phyloP scores from a whole-genome alignment of 2,797 vertebrate species.

The Hylomyscus alleni region DNA sequence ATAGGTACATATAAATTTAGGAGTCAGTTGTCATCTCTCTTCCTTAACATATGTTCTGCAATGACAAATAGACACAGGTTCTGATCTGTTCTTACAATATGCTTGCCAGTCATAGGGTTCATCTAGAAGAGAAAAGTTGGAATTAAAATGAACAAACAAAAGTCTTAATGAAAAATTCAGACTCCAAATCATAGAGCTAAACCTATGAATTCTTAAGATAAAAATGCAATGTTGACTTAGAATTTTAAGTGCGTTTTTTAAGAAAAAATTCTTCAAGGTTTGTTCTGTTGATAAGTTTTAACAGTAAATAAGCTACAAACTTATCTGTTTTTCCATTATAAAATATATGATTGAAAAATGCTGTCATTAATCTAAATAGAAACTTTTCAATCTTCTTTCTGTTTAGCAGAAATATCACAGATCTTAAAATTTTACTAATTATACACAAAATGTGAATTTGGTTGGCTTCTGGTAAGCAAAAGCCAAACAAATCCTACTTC shows the following conservation, averaged over 20 bases:
- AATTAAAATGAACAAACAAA: background rate
- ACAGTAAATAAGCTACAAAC: background rate
- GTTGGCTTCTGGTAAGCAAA: background rate
- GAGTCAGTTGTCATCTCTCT: background rate
- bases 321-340: background rate
- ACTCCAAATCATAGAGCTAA: background rate
- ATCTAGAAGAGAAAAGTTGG: background rate
- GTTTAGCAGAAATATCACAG: background rate
- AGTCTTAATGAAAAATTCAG: background rate
- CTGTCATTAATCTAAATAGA: background rate
- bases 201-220: background rate
- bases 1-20: background rate
- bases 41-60: background rate
- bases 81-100: background rate
- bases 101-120: accelerated
- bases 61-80: background rate
- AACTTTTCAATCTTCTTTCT: background rate
- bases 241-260: background rate
- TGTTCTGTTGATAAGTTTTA: background rate
- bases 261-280: background rate
- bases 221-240: background rate
- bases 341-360: background rate
- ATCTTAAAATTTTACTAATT: background rate
- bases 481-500: background rate
- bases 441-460: background rate